These are phyloP conservation scores for Sarcophilus harrisii DNA, from an alignment of 2,797 vertebrate species.

Conservation along the genomic window DNA sequence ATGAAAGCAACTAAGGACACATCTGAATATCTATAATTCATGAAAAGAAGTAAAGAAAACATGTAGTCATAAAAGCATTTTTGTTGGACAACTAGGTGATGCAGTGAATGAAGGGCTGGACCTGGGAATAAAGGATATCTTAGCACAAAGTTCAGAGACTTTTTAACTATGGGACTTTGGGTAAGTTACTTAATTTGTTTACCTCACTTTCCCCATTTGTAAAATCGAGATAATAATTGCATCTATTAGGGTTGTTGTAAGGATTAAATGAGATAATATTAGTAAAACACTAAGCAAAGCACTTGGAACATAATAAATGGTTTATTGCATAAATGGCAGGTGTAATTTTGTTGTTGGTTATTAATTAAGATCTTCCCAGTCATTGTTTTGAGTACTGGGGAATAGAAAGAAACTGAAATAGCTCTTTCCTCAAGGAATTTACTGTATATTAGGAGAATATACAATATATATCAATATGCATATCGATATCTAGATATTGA, in stretches of 20 bases:
- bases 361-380: neutral
- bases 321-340: neutral
- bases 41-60: neutral
- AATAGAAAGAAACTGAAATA: neutral
- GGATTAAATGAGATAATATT: neutral
- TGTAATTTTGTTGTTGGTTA: neutral
- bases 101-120: neutral
- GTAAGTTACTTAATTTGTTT: neutral
- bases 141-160: neutral
- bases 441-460: too few species aligned
- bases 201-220: neutral
- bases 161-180: neutral
- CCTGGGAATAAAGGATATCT: neutral
- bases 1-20: neutral
- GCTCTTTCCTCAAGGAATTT: neutral
- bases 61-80: neutral
- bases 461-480: too few species aligned
- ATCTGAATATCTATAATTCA: neutral
- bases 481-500: too few species aligned
- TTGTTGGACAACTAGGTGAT: neutral
- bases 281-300: neutral
- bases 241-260: neutral
- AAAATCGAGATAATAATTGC: neutral
- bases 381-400: neutral
- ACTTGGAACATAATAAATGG: neutral